Base-by-base conservation (phyloP, 2,113 vertebrate species). In the Pardalotus punctatus region DNA sequence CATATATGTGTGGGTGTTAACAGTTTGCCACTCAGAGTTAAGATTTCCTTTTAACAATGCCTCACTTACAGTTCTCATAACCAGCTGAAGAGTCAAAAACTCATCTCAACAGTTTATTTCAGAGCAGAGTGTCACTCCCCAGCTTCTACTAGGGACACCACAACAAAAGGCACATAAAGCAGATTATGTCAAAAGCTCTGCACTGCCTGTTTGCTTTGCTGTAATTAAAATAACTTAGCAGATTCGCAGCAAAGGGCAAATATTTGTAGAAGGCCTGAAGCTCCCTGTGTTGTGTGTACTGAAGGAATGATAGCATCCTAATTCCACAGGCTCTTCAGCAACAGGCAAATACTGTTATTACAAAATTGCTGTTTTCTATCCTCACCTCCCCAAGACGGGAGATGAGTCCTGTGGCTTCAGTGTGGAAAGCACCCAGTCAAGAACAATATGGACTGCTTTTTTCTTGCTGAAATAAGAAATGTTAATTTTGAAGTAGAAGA, bases 241-340 rank as follows among this genome's bases (percentile, higher is more conserved):
- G 88, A 83, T 90, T 81, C n/a, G 3, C 61, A 93, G 80, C n/a
- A 54, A 82, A 93, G n/a, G 90, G 27, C 64, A 94, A 93, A 90
- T 87, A 82, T 60, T 90, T 73, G 29, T 9, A 54, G 70, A 38
- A 43, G 51, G 27, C 12, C 51, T 76, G n/a, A 25, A 76, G 33
- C 35, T 95, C 45, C 66, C 69, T 43, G 15, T 29, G 40, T 54
- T 38, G 22, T 48, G 62, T 3, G 13, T 33, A 6, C 74, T 45
- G 40, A 64, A 76, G 72, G 31, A 80, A 61, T 2, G 11, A 33
- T 13, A 78, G 19, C 19, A 42, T 28, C 51, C 43, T 61, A 20
- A 90, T 74, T 35, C 42, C 51, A 62, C 38, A 56, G 73, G 35
- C 8, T 60, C 56, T 47, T 22, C 78, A 54, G 54, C 81, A 79